Base-by-base conservation (phyloP, 2,113 vertebrate genomes). In the Amphiprion ocellaris region DNA sequence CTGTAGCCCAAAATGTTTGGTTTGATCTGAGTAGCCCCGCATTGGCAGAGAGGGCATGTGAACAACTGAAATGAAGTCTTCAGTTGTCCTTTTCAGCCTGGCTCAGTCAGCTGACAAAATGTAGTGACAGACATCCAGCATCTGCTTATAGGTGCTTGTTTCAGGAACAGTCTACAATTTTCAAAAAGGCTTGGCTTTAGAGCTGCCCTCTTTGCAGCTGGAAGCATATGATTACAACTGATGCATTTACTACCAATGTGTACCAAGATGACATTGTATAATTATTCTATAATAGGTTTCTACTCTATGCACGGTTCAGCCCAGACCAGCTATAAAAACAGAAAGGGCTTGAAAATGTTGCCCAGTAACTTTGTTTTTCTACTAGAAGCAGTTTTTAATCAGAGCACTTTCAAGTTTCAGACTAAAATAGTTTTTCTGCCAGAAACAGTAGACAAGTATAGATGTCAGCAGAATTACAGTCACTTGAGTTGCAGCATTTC, bases 271-370 rank as follows among this genome's bases (percentile, higher is more conserved):
- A 90, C 77, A 83, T 92, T 90, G 79, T 95, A 89, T 94, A 94
- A 94, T 94, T 95, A 95, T 92, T 92, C 93, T 93, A 93, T 92
- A 92, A 85, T 89, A 90, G 89, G 88, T 87, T 69, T 72, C 53
- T 59, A 28, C 50, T 84, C 61, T 62, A 46, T 64, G 68, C 69
- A 73, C 9, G 64, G 73, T 30, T 84, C 77, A 82, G 67, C 62
- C 85, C 81, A 81, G 79, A 61, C 71, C 87, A 89, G 89, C 92
- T 93, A 87, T 85, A 90, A 90, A 91, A 92, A 93, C 87, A 92
- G 62, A 77, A 88, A 85, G 81, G 81, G 83, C 89, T 84, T 70
- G 26, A 85, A 79, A 79, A 83, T 41, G 62, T 69, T 66, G 69
- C 82, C 82, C 66, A 10, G 66, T 28, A 79, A 69, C 78, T 79